Base-by-base conservation (phyloP, 2,797 vertebrate species). In the Phrynocephalus vlangalii region DNA sequence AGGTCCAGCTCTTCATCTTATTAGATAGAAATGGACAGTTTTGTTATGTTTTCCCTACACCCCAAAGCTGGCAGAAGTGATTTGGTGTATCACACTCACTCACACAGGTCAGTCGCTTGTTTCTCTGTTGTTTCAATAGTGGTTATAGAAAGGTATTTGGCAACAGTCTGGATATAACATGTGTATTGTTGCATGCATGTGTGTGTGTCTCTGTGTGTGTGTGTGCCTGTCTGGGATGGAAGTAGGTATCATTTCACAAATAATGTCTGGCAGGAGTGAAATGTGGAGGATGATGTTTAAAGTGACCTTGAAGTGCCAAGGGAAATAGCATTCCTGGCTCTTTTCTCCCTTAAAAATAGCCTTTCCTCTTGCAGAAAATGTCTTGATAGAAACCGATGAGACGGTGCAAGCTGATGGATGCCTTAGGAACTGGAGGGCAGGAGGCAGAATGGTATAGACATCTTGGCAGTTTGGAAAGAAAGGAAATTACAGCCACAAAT, bases 221-320 rank as follows among this genome's bases (percentile, higher is more conserved):
- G 73, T 48, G 33, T 22, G 44, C 9, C 4, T 44, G n/a, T 30
- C 26, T 48, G n/a, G 33, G 5, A 5, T 50, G 84, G 79, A 20
- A 89, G 93, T 70, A 33, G 89, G 86, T 84, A n/a, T 93, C 18
- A 90, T 94, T 92, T 95, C 86, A 91, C 85, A 91, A 91, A 83
- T 87, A 89, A 87, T 88, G 70, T 79, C 0, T 0, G 28, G 11
- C 77, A 88, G 63, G 79, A 90, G 84, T 83, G 80, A 93, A 78
- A 66, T 78, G 79, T 79, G 85, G 86, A 87, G 94, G 83, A 83
- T 67, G 87, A 82, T 88, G 84, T 89, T 93, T 90, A 85, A 88
- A 91, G 75, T 95, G 96, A 95, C 96, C 95, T 96, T 96, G 94
- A 95, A 71, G 85, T 75, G 67, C 88, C 70, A 85, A 88, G 76